phyloP scores from a whole-genome alignment of 2,888 invertebrate species.

The Apodemia zela region DNA sequence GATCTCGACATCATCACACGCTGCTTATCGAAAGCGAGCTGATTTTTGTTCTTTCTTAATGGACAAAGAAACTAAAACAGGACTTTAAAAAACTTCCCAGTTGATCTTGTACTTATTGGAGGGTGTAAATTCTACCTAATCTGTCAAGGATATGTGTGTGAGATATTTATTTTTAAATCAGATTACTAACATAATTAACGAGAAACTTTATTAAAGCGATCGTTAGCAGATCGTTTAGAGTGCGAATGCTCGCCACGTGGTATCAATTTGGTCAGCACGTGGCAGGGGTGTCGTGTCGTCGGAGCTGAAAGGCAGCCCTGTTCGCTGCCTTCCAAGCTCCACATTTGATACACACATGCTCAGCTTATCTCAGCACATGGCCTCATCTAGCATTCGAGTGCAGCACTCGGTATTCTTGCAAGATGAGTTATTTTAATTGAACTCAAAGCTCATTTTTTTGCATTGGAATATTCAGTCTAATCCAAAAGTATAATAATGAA shows the following conservation, averaged over 20 bases:
- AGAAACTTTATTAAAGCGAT: constrained; percentile 33
- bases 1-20: too few species aligned
- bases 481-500: too few species aligned
- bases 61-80: too few species aligned
- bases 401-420: constrained; percentile 21
- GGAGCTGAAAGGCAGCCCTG: constrained; percentile 61
- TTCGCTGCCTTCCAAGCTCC: constrained; percentile 31
- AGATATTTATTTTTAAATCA: not conserved
- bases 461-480: not conserved
- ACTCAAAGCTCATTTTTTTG: not conserved
- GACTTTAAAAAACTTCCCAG: too few species aligned
- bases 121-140: not conserved
- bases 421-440: constrained; percentile 5
- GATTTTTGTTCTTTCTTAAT: too few species aligned
- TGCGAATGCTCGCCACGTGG: constrained; percentile 42
- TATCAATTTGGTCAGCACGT: constrained; percentile 63
- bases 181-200: constrained; percentile 29
- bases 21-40: too few species aligned
- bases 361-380: constrained; percentile 36
- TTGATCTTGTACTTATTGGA: too few species aligned
- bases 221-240: constrained; percentile 33
- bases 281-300: constrained; percentile 41
- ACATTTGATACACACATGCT: constrained; percentile 58
- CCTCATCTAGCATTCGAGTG: constrained; percentile 28
- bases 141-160: not conserved